These are phyloP conservation scores for Lipophrys pholis DNA, from an alignment of 2,113 vertebrate species.

Conservation along the genomic window DNA sequence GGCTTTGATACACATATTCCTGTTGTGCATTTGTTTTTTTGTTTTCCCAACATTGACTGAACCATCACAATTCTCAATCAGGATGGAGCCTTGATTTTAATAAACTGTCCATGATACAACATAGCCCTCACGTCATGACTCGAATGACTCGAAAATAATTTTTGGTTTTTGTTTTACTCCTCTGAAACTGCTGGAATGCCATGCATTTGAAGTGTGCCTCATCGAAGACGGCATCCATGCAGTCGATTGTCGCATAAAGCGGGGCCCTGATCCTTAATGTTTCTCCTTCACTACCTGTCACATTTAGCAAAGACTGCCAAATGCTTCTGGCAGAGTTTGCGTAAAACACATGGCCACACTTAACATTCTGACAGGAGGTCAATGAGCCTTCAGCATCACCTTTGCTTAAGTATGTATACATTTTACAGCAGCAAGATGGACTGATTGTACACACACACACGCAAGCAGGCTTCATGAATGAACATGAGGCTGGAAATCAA, in stretches of 20 bases:
- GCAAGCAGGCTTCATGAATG: conserved; percentile 24
- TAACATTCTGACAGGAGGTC: conserved; percentile 64
- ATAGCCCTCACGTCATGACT: neutral
- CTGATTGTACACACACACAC: too few relatives aligned
- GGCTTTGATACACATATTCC: conserved; percentile 60
- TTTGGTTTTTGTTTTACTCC: neutral
- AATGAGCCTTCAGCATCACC: conserved; percentile 62
- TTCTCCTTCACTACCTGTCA: conserved; percentile 43
- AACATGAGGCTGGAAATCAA: conserved; percentile 44
- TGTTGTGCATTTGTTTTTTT: conserved; percentile 36
- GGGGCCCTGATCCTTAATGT: conserved; percentile 4
- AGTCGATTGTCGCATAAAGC: neutral
- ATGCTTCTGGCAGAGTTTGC: conserved; percentile 50
- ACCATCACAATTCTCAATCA: conserved; percentile 41
- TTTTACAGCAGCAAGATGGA: neutral
- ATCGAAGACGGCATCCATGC: conserved; percentile 43
- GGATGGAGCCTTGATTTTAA: conserved; percentile 22
- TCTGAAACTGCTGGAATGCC: conserved; percentile 10
- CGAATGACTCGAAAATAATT: conserved; percentile 11
- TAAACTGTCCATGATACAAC: conserved; percentile 62
- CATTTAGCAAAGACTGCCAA: conserved; percentile 50
- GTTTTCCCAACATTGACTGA: conserved; percentile 33
- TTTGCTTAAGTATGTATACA: conserved; percentile 43
- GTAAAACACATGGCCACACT: conserved; percentile 50
- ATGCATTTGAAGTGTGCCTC: conserved; percentile 7